These are phyloP conservation scores for Quadroppia sp. DNA, from an alignment of 2,888 invertebrate genomes.

Conservation along the genomic window DNA sequence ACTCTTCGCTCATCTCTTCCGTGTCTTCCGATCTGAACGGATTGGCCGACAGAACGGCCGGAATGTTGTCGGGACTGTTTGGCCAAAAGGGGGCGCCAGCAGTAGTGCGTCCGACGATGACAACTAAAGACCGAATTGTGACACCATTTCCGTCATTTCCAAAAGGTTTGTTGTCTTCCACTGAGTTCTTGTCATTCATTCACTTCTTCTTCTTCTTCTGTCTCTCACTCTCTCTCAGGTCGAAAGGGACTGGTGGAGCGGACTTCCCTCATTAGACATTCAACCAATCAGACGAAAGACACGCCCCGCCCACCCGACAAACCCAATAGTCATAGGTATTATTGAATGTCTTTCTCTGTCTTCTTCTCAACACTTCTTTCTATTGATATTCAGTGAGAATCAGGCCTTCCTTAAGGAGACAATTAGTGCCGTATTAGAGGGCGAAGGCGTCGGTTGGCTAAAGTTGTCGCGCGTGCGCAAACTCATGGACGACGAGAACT, in stretches of 20 bases:
- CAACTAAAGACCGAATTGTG: constrained; percentile 45
- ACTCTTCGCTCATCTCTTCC: constrained; percentile 71
- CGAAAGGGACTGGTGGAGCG: no score
- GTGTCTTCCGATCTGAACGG: constrained; percentile 90
- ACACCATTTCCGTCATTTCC: constrained; percentile 69
- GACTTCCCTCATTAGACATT: no score
- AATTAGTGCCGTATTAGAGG: constrained; percentile 75
- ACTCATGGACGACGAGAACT: constrained; percentile 98
- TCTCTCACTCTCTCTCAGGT: no score
- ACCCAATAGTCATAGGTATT: no score
- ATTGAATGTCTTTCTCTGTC: no score
- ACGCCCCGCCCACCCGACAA: no score
- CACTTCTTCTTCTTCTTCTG: background rate
- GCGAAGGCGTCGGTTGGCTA: constrained; percentile 94
- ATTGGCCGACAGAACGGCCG: constrained; percentile 83
- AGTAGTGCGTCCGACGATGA: constrained; percentile 38
- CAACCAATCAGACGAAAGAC: no score
- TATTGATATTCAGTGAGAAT: constrained; percentile 64
- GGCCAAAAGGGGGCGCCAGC: constrained; percentile 59
- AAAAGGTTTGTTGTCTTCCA: constrained; percentile 71
- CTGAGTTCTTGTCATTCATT: constrained; percentile 74
- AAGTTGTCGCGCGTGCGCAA: constrained; percentile 87
- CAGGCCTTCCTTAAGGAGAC: constrained; percentile 90
- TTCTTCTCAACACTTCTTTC: no score
- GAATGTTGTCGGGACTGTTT: constrained; percentile 91